Percentiles rank a stretch among this genome's conserved stretches.
Conservation (phyloP, 2,797 vertebrate species). For the Periophthalmus magnuspinnatus region DNA sequence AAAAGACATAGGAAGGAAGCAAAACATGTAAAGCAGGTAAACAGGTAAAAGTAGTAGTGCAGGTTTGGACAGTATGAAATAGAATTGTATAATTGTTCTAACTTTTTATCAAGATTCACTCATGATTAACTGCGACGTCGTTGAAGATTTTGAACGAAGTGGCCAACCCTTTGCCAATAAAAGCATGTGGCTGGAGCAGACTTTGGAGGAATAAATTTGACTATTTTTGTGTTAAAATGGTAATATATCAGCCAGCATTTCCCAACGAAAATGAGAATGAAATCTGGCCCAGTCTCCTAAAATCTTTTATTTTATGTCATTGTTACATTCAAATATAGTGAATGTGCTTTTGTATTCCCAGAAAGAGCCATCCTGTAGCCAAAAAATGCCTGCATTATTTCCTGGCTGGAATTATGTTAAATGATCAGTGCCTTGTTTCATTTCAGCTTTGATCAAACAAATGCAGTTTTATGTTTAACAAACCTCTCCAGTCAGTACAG, state of each 20-base stretch:
- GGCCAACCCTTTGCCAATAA: too few relatives aligned
- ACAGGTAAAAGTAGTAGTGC: background rate
- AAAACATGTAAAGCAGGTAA: background rate
- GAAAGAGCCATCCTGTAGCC: background rate
- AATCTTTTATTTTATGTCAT: background rate
- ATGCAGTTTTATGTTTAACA: conserved; percentile 4
- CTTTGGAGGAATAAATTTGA: too few relatives aligned
- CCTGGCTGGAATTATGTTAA: background rate
- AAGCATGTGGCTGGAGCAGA: too few relatives aligned
- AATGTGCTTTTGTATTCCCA: background rate
- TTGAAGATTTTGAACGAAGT: too few relatives aligned
- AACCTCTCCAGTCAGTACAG: background rate
- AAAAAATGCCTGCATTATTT: background rate
- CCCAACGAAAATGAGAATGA: background rate
- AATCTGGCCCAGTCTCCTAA: background rate
- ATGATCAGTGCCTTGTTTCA: conserved; percentile 15
- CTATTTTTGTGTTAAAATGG: too few relatives aligned
- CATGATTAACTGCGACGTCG: too few relatives aligned
- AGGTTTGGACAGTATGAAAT: too few relatives aligned
- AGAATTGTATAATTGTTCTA: too few relatives aligned
- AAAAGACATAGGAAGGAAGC: background rate
- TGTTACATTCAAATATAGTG: background rate
- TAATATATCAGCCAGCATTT: background rate
- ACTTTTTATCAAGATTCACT: too few relatives aligned
- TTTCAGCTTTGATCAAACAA: conserved; percentile 5